Base-by-base conservation (phyloP, 2,888 invertebrate species). In the Dichetophora obliterata region DNA sequence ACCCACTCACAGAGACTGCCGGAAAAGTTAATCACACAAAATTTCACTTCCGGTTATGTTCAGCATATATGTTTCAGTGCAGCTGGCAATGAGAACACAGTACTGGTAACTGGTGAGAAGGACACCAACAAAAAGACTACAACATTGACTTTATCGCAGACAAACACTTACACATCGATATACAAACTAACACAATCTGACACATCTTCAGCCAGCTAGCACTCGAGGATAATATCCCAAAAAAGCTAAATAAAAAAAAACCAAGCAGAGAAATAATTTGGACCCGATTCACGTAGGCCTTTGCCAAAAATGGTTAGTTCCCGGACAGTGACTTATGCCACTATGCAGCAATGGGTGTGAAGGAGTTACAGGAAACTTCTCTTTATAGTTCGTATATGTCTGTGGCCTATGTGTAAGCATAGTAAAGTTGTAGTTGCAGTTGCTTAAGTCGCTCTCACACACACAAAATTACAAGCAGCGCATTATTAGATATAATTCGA, bases 261-360 rank as follows among this genome's bases (percentile, higher is more conserved):
- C 6, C 3, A 54, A 37, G n/a, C 3, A 37, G 6, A 19, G 59
- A 24, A 66, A 74, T 57, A 54, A 66, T 84, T 86, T 86, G 86
- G 86, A 86, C 84, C 83, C 83, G 81, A 83, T 86, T 85, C 87
- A 86, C 86, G 85, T 87, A 84, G 83, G 82, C 82, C 81, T 82
- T 82, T 87, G 87, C 87, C 87, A 87, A 86, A 86, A 86, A 54
- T 48, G 54, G 37, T 65, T 48, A 34, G 37, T 65, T 54, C 52
- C 52, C 54, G 74, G 50, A 48, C 63, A 52, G 27, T 73, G 73
- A 73, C 63, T 73, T 63, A 34, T 43, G 9, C 48, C 48, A 52
- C 31, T n/a, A n/a, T 14, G 69, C 52, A 37, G 37, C 37, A 22
- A 37, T 50, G 68, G 68, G 68, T 27, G 27, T 43, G 37, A 63